Evolutionary conservation across 1,140 invertebrate species (phyloP).

Genomic region (Zaprionus ghesquierei): DNA sequence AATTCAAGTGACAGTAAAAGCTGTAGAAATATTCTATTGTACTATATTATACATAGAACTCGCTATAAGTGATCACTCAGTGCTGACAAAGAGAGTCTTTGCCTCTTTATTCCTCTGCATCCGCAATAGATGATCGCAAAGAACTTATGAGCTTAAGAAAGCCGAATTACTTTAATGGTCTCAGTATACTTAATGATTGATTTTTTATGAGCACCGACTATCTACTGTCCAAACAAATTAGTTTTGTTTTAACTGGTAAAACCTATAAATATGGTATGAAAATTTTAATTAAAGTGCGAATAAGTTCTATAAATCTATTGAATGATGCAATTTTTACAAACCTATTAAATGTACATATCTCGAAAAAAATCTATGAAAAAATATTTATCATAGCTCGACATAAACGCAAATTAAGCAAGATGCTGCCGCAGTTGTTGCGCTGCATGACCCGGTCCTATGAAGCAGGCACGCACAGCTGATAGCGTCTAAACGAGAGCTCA

Average conservation of each 20-base stretch:
- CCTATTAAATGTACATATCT: background rate
- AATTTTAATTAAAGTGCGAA: background rate
- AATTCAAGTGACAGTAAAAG: too few relatives aligned
- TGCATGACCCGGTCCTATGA: constrained; percentile 10
- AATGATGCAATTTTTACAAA: too few relatives aligned
- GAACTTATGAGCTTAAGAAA: background rate
- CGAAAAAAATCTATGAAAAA: background rate
- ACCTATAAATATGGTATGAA: too few relatives aligned
- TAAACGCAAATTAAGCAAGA: constrained; percentile 29
- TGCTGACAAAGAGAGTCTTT: too few relatives aligned
- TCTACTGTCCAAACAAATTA: background rate
- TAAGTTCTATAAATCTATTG: too few relatives aligned
- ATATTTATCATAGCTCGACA: background rate
- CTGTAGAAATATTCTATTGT: too few relatives aligned
- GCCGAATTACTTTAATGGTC: background rate
- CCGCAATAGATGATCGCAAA: too few relatives aligned
- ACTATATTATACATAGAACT: background rate
- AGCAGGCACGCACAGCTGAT: background rate
- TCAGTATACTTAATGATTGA: background rate
- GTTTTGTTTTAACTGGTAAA: too few relatives aligned
- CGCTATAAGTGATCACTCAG: too few relatives aligned
- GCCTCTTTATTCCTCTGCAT: too few relatives aligned
- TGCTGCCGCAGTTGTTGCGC: constrained; percentile 7
- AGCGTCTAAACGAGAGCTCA: background rate
- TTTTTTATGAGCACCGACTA: background rate